Percentiles rank a stretch among this genome's conserved stretches.
These are phyloP conservation scores for Okamejei kenojei DNA, from an alignment of 2,797 vertebrate genomes.

Conservation along the genomic window DNA sequence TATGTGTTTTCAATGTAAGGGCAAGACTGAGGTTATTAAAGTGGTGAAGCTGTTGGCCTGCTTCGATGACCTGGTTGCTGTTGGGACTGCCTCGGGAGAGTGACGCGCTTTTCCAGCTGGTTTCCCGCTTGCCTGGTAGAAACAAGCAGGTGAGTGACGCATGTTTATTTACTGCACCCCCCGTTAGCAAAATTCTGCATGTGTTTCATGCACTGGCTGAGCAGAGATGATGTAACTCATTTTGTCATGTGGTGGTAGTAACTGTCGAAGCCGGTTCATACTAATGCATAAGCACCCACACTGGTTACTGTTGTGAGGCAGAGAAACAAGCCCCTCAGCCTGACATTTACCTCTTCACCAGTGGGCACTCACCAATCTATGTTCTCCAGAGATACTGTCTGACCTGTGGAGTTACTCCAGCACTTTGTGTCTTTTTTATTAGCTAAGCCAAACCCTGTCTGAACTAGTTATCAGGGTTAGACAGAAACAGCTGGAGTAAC, in stretches of 20 bases:
- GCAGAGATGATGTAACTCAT: background rate
- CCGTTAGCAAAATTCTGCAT: background rate
- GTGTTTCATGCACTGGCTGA: background rate
- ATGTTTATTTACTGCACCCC: constrained; percentile 24
- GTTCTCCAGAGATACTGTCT: too few species aligned
- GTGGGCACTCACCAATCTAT: too few species aligned
- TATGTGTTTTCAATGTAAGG: constrained; percentile 55
- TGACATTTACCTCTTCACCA: too few species aligned
- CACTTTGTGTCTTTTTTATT: too few species aligned
- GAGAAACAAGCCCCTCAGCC: too few species aligned
- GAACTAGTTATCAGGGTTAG: too few species aligned
- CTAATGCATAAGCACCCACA: background rate
- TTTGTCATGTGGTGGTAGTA: background rate
- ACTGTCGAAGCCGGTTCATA: background rate
- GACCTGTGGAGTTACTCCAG: too few species aligned
- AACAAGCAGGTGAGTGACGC: constrained; percentile 79
- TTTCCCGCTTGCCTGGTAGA: constrained; percentile 83
- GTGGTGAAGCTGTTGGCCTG: constrained; percentile 86
- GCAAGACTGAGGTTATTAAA: constrained; percentile 80
- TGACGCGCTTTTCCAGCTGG: constrained; percentile 86
- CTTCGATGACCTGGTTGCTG: constrained; percentile 91
- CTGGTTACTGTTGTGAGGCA: too few species aligned
- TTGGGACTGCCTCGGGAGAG: constrained; percentile 87
- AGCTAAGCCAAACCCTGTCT: too few species aligned
- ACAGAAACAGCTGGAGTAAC: too few species aligned